Evolutionary conservation across 1,140 invertebrate genomes (phyloP).

Genomic region (Zaprionus vittiger): DNA sequence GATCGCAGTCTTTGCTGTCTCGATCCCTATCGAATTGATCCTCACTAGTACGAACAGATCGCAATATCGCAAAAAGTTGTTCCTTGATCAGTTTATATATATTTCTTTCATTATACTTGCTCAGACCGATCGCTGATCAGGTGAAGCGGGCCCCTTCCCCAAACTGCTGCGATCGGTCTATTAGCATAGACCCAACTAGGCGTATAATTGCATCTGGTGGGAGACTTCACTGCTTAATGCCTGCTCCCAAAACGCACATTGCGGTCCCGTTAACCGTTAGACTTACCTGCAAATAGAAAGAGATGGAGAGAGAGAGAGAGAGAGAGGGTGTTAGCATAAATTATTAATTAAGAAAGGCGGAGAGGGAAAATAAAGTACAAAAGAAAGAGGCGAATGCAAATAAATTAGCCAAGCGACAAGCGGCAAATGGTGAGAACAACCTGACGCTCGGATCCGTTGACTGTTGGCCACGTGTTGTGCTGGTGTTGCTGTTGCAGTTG

Average conservation of each 20-base stretch:
- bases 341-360: constrained; percentile 65
- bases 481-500: constrained; percentile 5
- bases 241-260: constrained; percentile 43
- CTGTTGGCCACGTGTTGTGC: constrained; percentile 12
- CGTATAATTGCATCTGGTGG: constrained; percentile 28
- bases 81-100: too few relatives aligned
- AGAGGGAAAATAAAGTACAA: neutral
- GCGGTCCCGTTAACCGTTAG: constrained; percentile 60
- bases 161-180: neutral
- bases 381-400: constrained; percentile 62
- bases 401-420: constrained; percentile 63
- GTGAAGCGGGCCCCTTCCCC: neutral
- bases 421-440: constrained; percentile 58
- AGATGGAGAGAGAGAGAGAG: constrained; percentile 20
- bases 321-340: constrained; percentile 49
- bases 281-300: constrained; percentile 65
- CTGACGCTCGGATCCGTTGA: constrained; percentile 10
- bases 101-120: neutral
- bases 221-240: constrained; percentile 30
- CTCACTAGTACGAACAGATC: neutral
- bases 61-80: too few relatives aligned
- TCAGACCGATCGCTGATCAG: neutral
- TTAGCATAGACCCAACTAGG: neutral
- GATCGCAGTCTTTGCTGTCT: too few relatives aligned
- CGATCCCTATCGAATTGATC: neutral